A percentile compares a stretch with the other conserved stretches of the same genome.
These are phyloP conservation scores for Frankliniella fusca DNA, from an alignment of 2,888 invertebrate genomes.

Conservation along the genomic window DNA sequence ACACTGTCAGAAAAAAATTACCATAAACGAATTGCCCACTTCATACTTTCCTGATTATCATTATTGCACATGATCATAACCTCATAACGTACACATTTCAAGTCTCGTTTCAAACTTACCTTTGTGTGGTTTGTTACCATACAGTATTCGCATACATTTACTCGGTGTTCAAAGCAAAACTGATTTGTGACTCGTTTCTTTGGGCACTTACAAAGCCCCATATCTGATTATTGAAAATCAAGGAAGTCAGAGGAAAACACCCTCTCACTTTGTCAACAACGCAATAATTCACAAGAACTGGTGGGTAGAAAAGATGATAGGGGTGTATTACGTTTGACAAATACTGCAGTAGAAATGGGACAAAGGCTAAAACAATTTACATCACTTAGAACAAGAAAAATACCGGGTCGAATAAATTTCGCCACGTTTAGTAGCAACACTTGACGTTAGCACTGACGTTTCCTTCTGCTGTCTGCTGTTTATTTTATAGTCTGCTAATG, in stretches of 20 bases:
- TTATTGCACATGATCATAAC: not conserved
- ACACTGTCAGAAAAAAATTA: conserved; percentile 65
- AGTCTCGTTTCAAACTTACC: conserved; percentile 55
- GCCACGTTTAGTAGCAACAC: not conserved
- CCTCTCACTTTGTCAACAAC: not conserved
- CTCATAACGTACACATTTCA: not conserved
- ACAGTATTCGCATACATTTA: conserved; percentile 98
- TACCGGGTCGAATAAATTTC: not conserved
- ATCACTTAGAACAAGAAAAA: not conserved
- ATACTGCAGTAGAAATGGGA: not conserved
- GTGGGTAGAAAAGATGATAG: too few species aligned
- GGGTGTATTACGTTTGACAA: not conserved
- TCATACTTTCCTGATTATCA: not conserved
- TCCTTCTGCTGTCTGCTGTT: not conserved
- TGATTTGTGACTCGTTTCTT: conserved; percentile 95
- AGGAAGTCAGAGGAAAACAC: not conserved
- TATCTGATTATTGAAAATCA: conserved; percentile 45
- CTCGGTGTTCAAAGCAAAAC: conserved; percentile 98
- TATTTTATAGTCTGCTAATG: too few species aligned
- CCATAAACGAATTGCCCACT: conserved; percentile 28
- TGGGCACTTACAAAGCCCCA: conserved; percentile 99
- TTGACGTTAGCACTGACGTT: not conserved
- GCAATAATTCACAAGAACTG: not conserved
- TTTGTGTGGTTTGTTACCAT: conserved; percentile 94
- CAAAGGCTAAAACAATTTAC: not conserved